Base-by-base conservation (phyloP, 30 jellyfish, hydroid and myxozoan species). In the Aurelia sp. region DNA sequence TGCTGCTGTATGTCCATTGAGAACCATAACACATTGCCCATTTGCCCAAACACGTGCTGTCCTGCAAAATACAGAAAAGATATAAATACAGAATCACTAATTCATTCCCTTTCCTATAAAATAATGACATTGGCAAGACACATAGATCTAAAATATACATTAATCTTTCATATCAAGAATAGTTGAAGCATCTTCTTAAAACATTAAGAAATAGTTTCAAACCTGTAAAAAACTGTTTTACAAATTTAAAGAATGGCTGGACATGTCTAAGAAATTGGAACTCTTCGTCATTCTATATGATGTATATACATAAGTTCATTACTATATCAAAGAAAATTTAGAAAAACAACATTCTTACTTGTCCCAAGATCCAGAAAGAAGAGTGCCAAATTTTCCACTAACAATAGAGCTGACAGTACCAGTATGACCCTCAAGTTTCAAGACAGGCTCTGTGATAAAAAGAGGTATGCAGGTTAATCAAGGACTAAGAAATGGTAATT, bases 281-380 rank as follows among this genome's bases (percentile, higher is more conserved):
- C 4, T 18, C 61, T 18, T 68, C 27, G 0, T 30, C 27, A 68
- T 21, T 30, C 24, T 18, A 27, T 44, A 68, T 19, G 38, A 44
- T 68, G 13, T 12, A 18, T 7, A 9, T 20, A 44, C 8, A 17
- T 0, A 1, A 6, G 0, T 12, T 12, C 7, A 21, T 19, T 24
- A 0, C 22, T 7, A 18, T 2, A 72, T 4, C 53, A 6, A 50
- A 76, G 58, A 65, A 5, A 41, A 31, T 76, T 33, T 12, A 48
- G 3, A 58, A n/a, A n/a, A 47, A 30, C 8, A 11, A 52, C 13
- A 20, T 1, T 13, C 91, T 5, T 89, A 94, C 99, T 94, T 89
- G 82, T 94, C 99, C 99, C 99, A 94, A 4, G 99, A 94, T 22
- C 99, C 99, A 41, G 99, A 94, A 47, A 94, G 20, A 33, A 94